Conservation (phyloP, 35 echinoderm and acorn worm species). For the Hemicentrotus pulcherrimus region DNA sequence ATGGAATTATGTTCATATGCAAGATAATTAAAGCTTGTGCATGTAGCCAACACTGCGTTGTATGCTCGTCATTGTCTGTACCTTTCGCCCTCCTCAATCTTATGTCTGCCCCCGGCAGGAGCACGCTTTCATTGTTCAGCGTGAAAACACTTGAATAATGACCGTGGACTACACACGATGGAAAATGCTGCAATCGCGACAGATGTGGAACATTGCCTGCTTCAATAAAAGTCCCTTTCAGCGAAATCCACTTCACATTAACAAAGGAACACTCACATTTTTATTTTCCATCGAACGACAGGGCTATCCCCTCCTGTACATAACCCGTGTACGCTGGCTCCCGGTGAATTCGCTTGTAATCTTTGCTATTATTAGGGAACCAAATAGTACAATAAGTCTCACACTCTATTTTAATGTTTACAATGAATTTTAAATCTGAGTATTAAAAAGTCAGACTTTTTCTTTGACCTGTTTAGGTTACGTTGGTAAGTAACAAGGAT, state of each 20-base stretch:
- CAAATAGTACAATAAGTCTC: not conserved
- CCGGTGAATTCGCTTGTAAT: not conserved
- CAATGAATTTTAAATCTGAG: not conserved
- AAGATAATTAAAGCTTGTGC: not conserved
- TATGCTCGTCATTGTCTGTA: not conserved
- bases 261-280: conserved; percentile 34
- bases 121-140: conserved; percentile 17
- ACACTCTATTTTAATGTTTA: not conserved
- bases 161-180: conserved; percentile 3
- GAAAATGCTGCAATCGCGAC: not conserved
- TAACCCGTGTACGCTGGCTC: not conserved
- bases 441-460: not conserved
- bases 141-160: not conserved
- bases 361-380: not conserved
- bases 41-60: not conserved
- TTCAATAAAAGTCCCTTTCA: conserved; percentile 7
- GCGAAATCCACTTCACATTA: not conserved
- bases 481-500: too few species aligned
- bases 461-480: too few species aligned
- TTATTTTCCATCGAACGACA: not conserved
- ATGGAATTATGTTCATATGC: not conserved
- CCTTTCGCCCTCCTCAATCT: conserved; percentile 19
- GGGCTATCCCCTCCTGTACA: not conserved
- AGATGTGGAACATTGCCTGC: conserved; percentile 29
- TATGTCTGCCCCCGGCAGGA: not conserved